A percentile compares a stretch with the other conserved stretches of the same genome.
Conservation (phyloP, 92 coral and sea anemone species). For the Epizoanthus fatuus region DNA sequence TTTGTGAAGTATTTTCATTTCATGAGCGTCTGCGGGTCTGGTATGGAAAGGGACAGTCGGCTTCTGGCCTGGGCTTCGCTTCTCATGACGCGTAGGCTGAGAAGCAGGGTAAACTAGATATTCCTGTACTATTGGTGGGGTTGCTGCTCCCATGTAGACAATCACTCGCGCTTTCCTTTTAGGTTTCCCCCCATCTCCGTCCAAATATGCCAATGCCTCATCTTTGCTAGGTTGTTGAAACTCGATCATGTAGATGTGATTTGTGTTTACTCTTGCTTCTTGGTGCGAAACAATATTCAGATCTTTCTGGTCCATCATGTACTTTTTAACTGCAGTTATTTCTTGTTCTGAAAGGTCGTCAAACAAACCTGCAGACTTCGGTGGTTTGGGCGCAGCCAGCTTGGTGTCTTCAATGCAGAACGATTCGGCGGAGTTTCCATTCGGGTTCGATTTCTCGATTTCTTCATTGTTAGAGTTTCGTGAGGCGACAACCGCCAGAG, state of each 20-base stretch:
- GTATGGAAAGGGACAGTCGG: conserved; percentile 83
- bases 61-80: conserved; percentile 56
- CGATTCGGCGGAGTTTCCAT: neutral
- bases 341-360: conserved; percentile 77
- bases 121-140: conserved; percentile 64
- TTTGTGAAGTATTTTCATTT: conserved; percentile 38
- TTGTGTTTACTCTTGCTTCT: conserved; percentile 57
- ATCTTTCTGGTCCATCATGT: conserved; percentile 44
- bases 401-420: conserved; percentile 25
- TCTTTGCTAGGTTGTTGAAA: conserved; percentile 70
- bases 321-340: conserved; percentile 73
- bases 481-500: too few relatives aligned
- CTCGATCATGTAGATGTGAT: conserved; percentile 82
- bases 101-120: conserved; percentile 75
- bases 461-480: neutral
- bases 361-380: conserved; percentile 45
- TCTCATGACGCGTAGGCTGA: conserved; percentile 57
- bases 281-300: conserved; percentile 68
- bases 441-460: neutral
- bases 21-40: conserved; percentile 70
- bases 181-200: conserved; percentile 62
- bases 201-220: conserved; percentile 59
- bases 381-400: neutral
- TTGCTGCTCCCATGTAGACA: conserved; percentile 64
- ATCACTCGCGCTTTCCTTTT: conserved; percentile 73